Evolutionary conservation across 2,888 invertebrate species (phyloP).

Genomic region (Cynaeus angustus): DNA sequence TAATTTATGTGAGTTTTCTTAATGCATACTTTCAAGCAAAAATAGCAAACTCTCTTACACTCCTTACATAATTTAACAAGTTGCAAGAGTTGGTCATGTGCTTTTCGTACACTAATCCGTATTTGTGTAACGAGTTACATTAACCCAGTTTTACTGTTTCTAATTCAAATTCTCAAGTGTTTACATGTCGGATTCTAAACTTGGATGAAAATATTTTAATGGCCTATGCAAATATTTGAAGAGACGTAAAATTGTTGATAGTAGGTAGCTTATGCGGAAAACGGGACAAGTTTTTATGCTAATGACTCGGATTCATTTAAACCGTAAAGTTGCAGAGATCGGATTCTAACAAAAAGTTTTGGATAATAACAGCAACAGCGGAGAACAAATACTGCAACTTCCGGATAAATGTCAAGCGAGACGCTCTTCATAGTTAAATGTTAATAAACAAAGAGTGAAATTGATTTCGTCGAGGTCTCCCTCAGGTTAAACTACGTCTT

Average conservation of each 20-base stretch:
- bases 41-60: neutral
- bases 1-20: constrained; percentile 1
- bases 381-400: too few species aligned
- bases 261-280: neutral
- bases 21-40: neutral
- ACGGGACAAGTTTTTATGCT: neutral
- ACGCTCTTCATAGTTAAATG: neutral
- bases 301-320: neutral
- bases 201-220: constrained; percentile 1
- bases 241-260: neutral
- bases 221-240: neutral
- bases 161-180: constrained; percentile 4
- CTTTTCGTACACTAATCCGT: constrained; percentile 4
- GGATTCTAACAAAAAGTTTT: neutral
- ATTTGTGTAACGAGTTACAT: constrained; percentile 21
- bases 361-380: too few species aligned
- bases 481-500: neutral
- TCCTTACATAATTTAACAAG: constrained; percentile 4
- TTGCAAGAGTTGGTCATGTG: constrained; percentile 3
- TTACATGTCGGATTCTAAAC: constrained; percentile 1
- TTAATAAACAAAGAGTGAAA: neutral
- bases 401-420: too few species aligned
- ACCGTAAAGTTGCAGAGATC: neutral
- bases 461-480: neutral
- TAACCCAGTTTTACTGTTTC: constrained; percentile 16